Evolutionary conservation across 2,113 vertebrate genomes (phyloP).

Genomic region (Callorhinus ursinus): DNA sequence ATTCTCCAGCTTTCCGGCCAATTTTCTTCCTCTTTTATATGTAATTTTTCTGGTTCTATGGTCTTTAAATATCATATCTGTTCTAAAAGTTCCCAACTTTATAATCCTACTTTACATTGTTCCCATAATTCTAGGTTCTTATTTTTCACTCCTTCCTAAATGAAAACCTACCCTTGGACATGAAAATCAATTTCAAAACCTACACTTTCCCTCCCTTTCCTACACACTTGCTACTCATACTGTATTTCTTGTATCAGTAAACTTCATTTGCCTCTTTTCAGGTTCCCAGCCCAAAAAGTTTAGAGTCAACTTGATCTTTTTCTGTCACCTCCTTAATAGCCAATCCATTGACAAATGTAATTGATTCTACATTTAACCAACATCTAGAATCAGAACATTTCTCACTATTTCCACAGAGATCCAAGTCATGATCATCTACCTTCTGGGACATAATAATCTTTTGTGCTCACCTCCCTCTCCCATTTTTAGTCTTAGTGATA

Average conservation of each 20-base stretch:
- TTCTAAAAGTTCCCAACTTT: neutral
- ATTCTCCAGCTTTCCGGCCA: neutral
- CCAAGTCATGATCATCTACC: neutral
- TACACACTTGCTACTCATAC: neutral
- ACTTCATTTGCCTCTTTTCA: neutral
- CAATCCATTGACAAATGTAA: neutral
- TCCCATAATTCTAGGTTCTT: neutral
- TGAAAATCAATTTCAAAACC: neutral
- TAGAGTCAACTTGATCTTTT: neutral
- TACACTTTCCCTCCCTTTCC: neutral
- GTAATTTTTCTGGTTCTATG: neutral
- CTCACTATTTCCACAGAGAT: neutral
- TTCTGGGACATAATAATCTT: neutral
- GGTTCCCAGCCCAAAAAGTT: neutral
- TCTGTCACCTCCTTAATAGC: neutral
- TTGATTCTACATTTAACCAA: neutral
- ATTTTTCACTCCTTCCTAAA: neutral
- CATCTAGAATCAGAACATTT: neutral
- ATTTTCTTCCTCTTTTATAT: neutral
- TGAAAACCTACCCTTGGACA: neutral
- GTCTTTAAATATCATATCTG: neutral
- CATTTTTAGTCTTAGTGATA: neutral
- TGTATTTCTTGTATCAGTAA: neutral
- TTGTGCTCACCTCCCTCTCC: fast-evolving
- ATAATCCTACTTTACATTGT: neutral